phyloP scores from a whole-genome alignment of 2,888 invertebrate species.

The Pammene aurita region DNA sequence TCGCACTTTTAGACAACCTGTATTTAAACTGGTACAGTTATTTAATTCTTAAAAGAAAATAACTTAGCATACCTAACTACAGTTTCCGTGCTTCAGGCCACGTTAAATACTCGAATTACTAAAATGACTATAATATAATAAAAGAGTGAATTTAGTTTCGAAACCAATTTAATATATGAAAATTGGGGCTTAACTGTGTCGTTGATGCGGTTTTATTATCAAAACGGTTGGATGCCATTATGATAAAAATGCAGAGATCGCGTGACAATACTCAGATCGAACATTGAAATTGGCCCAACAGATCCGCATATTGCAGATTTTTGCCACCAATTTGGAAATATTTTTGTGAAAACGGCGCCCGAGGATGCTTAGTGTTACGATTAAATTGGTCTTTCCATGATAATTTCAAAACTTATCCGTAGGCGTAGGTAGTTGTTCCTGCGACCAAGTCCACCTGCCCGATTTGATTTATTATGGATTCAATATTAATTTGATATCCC shows the following conservation, averaged over 20 bases:
- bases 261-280: conserved; percentile 55
- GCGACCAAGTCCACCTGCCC: conserved; percentile 79
- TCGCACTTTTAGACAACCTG: conserved; percentile 11
- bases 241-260: conserved; percentile 45
- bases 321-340: conserved; percentile 50
- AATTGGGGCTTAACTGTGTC: conserved; percentile 25
- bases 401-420: conserved; percentile 79
- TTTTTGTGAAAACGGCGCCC: conserved; percentile 35
- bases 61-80: background rate
- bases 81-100: background rate
- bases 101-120: background rate
- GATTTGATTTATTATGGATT: conserved; percentile 83
- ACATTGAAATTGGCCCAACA: conserved; percentile 51
- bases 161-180: conserved; percentile 21
- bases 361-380: conserved; percentile 45
- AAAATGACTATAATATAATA: conserved; percentile 15
- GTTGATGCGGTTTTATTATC: conserved; percentile 22
- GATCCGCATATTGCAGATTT: conserved; percentile 64
- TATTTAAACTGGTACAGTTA: background rate
- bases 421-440: conserved; percentile 76
- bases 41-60: background rate
- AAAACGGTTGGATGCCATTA: conserved; percentile 20
- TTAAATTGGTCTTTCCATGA: conserved; percentile 60
- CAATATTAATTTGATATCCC: conserved; percentile 84
- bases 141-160: conserved; percentile 5